Conservation (phyloP, 2,113 vertebrate species). For the Gasterosteus nipponicus region DNA sequence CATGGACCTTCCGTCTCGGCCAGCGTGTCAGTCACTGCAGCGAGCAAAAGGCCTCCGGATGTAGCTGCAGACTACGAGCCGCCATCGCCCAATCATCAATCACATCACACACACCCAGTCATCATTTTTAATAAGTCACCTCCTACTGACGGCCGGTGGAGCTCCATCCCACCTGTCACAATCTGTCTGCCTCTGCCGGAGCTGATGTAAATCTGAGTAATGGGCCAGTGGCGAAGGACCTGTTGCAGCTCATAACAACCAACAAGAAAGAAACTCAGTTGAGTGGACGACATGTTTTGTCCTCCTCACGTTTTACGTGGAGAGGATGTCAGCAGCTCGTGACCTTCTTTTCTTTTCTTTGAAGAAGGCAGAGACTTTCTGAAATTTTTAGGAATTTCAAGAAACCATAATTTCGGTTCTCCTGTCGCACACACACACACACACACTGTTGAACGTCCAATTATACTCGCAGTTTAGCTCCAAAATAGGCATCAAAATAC, state of each 20-base stretch:
- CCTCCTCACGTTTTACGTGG: constrained; percentile 6
- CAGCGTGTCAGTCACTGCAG: constrained; percentile 52
- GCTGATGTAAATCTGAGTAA: constrained; percentile 62
- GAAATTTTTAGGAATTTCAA: not conserved
- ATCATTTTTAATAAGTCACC: constrained; percentile 71
- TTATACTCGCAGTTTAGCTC: constrained; percentile 22
- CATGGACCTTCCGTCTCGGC: constrained; percentile 22
- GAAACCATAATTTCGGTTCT: not conserved
- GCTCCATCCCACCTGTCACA: constrained; percentile 60
- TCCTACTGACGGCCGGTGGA: constrained; percentile 36
- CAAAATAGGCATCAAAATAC: not conserved
- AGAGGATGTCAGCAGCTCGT: not conserved
- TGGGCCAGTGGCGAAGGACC: constrained; percentile 41
- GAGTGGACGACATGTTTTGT: constrained; percentile 28
- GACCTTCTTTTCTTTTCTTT: not conserved
- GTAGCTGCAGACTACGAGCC: constrained; percentile 49
- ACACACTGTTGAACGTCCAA: constrained; percentile 18
- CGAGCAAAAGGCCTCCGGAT: constrained; percentile 49
- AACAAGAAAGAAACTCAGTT: constrained; percentile 43
- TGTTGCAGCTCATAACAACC: constrained; percentile 50
- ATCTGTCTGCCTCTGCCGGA: constrained; percentile 16
- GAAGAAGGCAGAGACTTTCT: not conserved
- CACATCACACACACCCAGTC: constrained; percentile 54
- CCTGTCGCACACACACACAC: not conserved
- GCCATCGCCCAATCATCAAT: constrained; percentile 68